phyloP scores from a whole-genome alignment of 1,140 invertebrate genomes.

The Hesperophylax magnus region DNA sequence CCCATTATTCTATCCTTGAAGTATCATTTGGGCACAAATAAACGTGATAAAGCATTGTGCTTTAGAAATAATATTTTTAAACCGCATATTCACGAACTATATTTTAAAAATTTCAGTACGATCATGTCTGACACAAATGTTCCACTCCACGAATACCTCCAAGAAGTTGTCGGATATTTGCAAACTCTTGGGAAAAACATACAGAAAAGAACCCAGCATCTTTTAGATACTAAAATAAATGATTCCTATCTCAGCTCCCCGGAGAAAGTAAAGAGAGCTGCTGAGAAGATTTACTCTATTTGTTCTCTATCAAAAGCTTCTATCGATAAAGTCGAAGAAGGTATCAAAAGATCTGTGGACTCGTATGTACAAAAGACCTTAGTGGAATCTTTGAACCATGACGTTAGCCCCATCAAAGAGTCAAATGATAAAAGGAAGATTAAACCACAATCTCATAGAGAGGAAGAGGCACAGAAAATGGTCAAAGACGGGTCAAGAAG shows the following conservation, averaged over 20 bases:
- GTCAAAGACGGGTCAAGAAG: too few relatives aligned
- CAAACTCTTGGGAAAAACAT: conserved; percentile 37
- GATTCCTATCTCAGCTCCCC: conserved; percentile 29
- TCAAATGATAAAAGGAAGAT: too few relatives aligned
- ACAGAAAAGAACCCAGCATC: conserved; percentile 30
- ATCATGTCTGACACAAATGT: conserved; percentile 33
- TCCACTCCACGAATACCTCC: conserved; percentile 29
- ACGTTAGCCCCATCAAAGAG: too few relatives aligned
- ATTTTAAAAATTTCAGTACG: neutral
- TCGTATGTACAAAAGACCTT: conserved; percentile 7
- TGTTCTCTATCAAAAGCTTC: conserved; percentile 38
- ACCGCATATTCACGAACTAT: neutral
- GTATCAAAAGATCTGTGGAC: conserved; percentile 20
- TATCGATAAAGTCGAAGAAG: conserved; percentile 35
- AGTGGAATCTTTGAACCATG: too few relatives aligned
- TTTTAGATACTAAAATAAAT: conserved; percentile 32
- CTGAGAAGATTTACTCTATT: conserved; percentile 39
- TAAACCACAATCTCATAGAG: too few relatives aligned
- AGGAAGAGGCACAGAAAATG: too few relatives aligned
- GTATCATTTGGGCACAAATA: too few relatives aligned
- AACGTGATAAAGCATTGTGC: neutral
- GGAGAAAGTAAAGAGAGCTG: conserved; percentile 20
- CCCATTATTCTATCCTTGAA: neutral
- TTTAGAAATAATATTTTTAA: neutral
- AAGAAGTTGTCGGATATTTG: conserved; percentile 30